These are phyloP conservation scores for Harpalus rufipes DNA, from an alignment of 2,888 invertebrate species.

Conservation along the genomic window DNA sequence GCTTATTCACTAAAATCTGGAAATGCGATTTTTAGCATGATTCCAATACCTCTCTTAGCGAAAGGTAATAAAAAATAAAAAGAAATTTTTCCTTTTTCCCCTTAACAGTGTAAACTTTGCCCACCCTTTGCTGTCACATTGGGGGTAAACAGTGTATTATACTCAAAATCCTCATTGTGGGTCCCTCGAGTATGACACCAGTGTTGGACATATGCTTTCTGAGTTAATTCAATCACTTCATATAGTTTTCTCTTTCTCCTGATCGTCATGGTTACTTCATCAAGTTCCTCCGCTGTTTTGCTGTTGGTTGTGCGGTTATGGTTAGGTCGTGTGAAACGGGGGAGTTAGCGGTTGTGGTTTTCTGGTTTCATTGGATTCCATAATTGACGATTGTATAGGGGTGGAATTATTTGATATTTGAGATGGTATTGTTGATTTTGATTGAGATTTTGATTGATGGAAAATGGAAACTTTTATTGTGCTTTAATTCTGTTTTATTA, in stretches of 20 bases:
- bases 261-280: slow-evolving; percentile 7
- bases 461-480: neutral
- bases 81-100: neutral
- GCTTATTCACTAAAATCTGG: no score
- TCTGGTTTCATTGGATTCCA: slow-evolving; percentile 19
- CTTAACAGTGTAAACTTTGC: slow-evolving; percentile 27
- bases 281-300: slow-evolving; percentile 43
- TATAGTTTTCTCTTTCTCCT: slow-evolving; percentile 51
- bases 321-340: slow-evolving; percentile 41
- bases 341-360: slow-evolving; percentile 44
- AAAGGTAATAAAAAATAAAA: no score
- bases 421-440: slow-evolving; percentile 23
- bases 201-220: slow-evolving; percentile 54
- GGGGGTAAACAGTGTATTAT: slow-evolving; percentile 59
- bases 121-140: slow-evolving; percentile 47
- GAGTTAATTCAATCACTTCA: slow-evolving; percentile 63
- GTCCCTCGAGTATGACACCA: slow-evolving; percentile 45
- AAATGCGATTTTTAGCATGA: no score
- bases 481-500: neutral
- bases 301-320: slow-evolving; percentile 3
- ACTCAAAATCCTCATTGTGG: slow-evolving; percentile 59
- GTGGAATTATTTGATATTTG: slow-evolving; percentile 38
- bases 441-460: neutral
- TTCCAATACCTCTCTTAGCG: no score
- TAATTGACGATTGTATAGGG: slow-evolving; percentile 17